These are phyloP conservation scores for Sminthurinus aureus DNA, from an alignment of 2,888 invertebrate species.

Conservation along the genomic window DNA sequence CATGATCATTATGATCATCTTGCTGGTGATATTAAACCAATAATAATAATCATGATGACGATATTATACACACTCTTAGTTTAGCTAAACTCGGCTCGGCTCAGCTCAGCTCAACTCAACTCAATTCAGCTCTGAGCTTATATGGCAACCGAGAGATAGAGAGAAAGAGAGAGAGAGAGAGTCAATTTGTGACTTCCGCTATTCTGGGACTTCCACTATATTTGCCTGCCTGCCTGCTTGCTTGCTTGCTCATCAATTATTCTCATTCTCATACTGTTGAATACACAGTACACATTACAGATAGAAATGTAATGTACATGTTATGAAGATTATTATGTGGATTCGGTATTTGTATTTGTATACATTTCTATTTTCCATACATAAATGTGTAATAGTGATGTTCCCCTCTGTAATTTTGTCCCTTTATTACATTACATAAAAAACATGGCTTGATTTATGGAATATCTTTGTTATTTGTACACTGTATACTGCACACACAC, in stretches of 20 bases:
- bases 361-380: no score
- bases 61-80: neutral
- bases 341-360: no score
- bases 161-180: neutral
- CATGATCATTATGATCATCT: constrained; percentile 10
- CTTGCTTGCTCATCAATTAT: constrained; percentile 39
- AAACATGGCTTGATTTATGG: constrained; percentile 39
- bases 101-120: no score
- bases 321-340: no score
- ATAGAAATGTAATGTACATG: no score
- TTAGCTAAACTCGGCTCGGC: no score
- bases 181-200: constrained; percentile 44
- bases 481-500: no score
- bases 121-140: no score
- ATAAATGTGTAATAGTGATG: constrained; percentile 3
- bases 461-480: constrained; percentile 21
- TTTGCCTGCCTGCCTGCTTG: constrained; percentile 2
- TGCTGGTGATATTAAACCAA: constrained; percentile 36
- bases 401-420: constrained; percentile 39
- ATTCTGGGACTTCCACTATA: neutral
- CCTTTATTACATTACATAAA: constrained; percentile 40
- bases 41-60: constrained; percentile 21
- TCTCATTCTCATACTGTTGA: constrained; percentile 20
- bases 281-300: neutral
- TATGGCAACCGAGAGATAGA: no score